Base-by-base conservation (phyloP, 2,888 invertebrate species). In the Acholoe squamosa region DNA sequence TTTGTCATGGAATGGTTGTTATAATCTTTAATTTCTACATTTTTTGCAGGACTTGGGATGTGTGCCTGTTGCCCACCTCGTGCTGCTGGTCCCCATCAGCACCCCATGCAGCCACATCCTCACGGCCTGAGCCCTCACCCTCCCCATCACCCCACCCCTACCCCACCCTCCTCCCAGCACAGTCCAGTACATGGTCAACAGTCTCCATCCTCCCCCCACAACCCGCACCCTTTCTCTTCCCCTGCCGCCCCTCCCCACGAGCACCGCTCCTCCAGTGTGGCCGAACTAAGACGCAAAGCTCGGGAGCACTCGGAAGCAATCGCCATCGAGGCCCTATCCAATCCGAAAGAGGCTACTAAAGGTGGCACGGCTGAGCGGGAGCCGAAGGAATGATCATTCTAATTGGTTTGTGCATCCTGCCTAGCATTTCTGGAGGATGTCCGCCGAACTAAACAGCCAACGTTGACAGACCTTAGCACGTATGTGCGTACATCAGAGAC, bases 221-320 rank as follows among this genome's bases (percentile, higher is more conserved):
- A 31, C 67, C 61, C 52, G n/a, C 54, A 14, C 67, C 61, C 86
- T 0, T 54, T 67, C 86, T 43, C 90, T 25, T n/a, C n/a, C 90
- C 93, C 28, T 76, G 93, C 86, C 90, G 93, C 71, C 90, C 93
- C 71, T 89, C 93, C 25, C 93, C 93, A 84, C 76, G 89, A 89
- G 95, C 97, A 98, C 61, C 97, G 98, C 67, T 97, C 98, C 7
- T 97, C 98, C 93, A 98, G 98, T 96, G 98, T 99, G 31, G 98
- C 98, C 0, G 99, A 99, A 94, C 96, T 99, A 77, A 97, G 99
- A 12, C 97, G 99, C 90, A 98, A 98, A 95, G 99, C 99, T 0
- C 98, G 99, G 96, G 99, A 99, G 95, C 99, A 99, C 96, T 98
- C 98, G 0, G 98, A 99, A 0, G 98, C 98, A 1, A 84, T 92